phyloP scores from a whole-genome alignment of 2,888 invertebrate species.

The Bunonema sp. region DNA sequence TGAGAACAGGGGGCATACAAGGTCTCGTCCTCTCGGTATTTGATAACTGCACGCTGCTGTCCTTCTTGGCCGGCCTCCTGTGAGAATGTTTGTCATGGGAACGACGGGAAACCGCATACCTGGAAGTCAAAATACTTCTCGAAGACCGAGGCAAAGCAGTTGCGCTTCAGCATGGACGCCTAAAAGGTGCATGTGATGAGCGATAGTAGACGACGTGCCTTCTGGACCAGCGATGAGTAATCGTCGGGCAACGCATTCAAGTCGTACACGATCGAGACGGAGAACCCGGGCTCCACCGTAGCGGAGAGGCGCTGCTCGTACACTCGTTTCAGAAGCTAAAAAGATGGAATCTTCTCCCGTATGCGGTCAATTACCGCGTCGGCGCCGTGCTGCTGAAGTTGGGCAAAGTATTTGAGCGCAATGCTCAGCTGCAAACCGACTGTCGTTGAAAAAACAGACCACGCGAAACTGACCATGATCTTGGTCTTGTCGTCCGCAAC shows the following conservation, averaged over 20 bases:
- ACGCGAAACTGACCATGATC: conserved; percentile 66
- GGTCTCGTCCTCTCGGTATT: conserved; percentile 94
- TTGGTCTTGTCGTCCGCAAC: conserved; percentile 86
- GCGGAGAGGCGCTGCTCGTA: conserved; percentile 66
- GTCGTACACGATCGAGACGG: conserved; percentile 79
- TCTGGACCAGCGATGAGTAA: conserved; percentile 51
- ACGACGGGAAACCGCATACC: conserved; percentile 3
- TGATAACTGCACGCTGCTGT: conserved; percentile 84
- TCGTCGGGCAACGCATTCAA: conserved; percentile 82
- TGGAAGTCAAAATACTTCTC: conserved; percentile 90
- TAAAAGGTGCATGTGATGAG: conserved; percentile 47
- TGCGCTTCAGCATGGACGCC: conserved; percentile 80
- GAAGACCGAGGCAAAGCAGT: conserved; percentile 97
- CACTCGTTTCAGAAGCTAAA: conserved; percentile 66
- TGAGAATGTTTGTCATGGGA: background rate
- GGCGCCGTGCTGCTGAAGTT: conserved; percentile 91
- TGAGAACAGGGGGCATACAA: conserved; percentile 57
- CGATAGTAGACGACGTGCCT: background rate
- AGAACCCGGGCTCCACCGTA: conserved; percentile 77
- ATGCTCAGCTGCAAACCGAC: conserved; percentile 72
- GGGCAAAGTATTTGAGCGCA: conserved; percentile 81
- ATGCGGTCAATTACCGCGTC: conserved; percentile 57
- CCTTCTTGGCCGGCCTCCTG: conserved; percentile 80
- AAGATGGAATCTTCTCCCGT: conserved; percentile 1
- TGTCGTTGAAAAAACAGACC: background rate